These are phyloP conservation scores for Pycnomerus fuliginosus DNA, from an alignment of 2,888 invertebrate genomes.

Conservation along the genomic window DNA sequence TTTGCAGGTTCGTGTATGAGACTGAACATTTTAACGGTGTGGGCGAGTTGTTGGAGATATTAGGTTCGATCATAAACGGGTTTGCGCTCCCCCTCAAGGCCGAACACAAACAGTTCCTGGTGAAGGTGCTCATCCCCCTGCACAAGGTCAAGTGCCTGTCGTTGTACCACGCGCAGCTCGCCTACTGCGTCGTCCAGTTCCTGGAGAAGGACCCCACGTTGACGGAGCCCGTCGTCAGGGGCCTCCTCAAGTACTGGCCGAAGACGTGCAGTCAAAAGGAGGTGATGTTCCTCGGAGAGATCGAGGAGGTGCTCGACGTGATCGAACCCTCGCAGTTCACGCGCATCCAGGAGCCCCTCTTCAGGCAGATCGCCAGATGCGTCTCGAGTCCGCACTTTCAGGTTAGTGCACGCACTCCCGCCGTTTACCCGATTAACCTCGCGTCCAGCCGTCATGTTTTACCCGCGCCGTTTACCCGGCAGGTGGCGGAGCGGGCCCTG, in stretches of 20 bases:
- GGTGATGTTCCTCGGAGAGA: conserved; percentile 99
- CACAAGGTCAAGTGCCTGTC: conserved; percentile 93
- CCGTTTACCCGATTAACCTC: too few species aligned
- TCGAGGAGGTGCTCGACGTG: conserved; percentile 99
- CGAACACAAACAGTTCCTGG: conserved; percentile 96
- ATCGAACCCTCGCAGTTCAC: conserved; percentile 99
- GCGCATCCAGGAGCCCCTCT: conserved; percentile 96
- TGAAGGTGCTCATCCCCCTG: conserved; percentile 90
- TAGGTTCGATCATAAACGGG: conserved; percentile 98
- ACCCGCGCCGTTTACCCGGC: conserved; percentile 31
- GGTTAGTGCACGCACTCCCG: conserved; percentile 66
- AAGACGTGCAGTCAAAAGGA: conserved; percentile 99
- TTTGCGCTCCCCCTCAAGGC: conserved; percentile 97
- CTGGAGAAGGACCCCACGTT: conserved; percentile 89
- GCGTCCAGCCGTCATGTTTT: too few species aligned
- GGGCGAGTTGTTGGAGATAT: conserved; percentile 93
- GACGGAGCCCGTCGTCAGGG: conserved; percentile 92
- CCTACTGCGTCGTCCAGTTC: conserved; percentile 99
- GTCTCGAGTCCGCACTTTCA: conserved; percentile 99
- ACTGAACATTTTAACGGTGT: conserved; percentile 98
- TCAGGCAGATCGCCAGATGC: conserved; percentile 98
- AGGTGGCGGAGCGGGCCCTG: conserved; percentile 98
- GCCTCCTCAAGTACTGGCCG: conserved; percentile 96
- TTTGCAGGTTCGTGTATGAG: conserved; percentile 92
- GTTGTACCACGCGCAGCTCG: conserved; percentile 96